Base-by-base conservation (phyloP, 2,113 vertebrate species). In the Scomber colias region DNA sequence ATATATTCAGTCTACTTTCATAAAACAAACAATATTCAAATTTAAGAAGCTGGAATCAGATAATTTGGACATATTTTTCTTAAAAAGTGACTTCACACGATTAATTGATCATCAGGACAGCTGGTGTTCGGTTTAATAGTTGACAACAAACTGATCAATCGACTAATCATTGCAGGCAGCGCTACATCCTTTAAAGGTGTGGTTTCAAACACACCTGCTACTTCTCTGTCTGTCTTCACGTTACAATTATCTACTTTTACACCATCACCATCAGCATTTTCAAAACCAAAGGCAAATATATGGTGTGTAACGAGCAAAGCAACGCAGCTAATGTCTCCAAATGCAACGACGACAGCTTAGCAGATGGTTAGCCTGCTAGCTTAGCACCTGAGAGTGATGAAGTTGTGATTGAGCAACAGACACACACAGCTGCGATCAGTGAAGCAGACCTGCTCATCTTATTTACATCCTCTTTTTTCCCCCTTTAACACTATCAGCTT, bases 381-480 rank as follows among this genome's bases (percentile, higher is more conserved):
- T 40, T 86, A 90, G 82, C 87, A 87, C 89, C 89, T 89, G 87
- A 65, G 82, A 81, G 62, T 21, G 31, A 45, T 14, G 64, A 80
- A 78, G 35, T 75, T 24, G 50, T 27, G 35, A 31, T 10, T 17
- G 48, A 13, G 50, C 3, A 7, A 13, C 53, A 56, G 3, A 40
- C 35, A 31, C 49, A 21, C 4, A 21, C 4, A 50, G 27, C n/a
- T 50, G 13, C 63, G 35, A 57, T 3, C 49, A 1, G 2, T 53
- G 1, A 35, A 1, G 7, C 5, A 15, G 12, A n/a, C 56, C 5
- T 9, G 6, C 11, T 21, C 0, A 30, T 68, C 1, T 27, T 27
- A 27, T 27, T 27, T 19, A 5, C 15, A 5, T 53, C 3, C 63
- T n/a, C 17, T 11, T 15, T 56, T 27, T 17, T 2, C 9, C 3